Base-by-base conservation (phyloP, 2,113 vertebrate species). In the Calonectris borealis region DNA sequence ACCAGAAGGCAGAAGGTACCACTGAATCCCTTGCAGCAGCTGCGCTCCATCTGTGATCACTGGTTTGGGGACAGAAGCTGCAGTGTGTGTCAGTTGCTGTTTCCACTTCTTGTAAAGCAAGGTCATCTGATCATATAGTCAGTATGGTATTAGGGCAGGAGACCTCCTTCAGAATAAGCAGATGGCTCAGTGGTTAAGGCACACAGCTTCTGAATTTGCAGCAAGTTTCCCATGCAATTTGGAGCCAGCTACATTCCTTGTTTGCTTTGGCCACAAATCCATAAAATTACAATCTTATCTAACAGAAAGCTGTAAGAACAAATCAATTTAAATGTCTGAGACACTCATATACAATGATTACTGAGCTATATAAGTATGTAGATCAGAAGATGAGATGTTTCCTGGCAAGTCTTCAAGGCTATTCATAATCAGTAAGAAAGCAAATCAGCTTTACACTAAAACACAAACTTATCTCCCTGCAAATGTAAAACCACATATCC, bases 1-100 rank as follows among this genome's bases (percentile, higher is more conserved):
- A 95, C 78, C 91, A 90, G 81, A 76, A 96, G 84, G 94, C 93
- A 90, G 81, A 76, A 96, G 84, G 94, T 83, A 87, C 24, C 87
- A 82, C 57, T 32, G 87, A 93, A 61, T 13, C 70, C 78, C 82
- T 57, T 29, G 25, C 87, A 93, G 94, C 96, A 95, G 96, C 94
- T 95, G 95, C 54, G 11, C 84, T 94, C 93, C 90, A 94, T 89
- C 92, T 96, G 96, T 29, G 78, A 77, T 85, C 54, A 3, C 84
- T 46, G 92, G 13, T 36, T 14, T 77, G 96, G 94, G 92, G 75
- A 95, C 87, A 94, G 90, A 89, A 94, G 84, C 89, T 76, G 84
- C 87, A 87, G 52, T 18, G 29, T 64, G 57, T 46, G n/a, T 55
- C 84, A 84, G 48, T 32, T 38, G 48, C 66, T 44, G 36, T 61